Evolutionary conservation across 1,140 invertebrate genomes (phyloP), one percentile per base, ranked within the genome.

Genomic region (Lithobius niger): DNA sequence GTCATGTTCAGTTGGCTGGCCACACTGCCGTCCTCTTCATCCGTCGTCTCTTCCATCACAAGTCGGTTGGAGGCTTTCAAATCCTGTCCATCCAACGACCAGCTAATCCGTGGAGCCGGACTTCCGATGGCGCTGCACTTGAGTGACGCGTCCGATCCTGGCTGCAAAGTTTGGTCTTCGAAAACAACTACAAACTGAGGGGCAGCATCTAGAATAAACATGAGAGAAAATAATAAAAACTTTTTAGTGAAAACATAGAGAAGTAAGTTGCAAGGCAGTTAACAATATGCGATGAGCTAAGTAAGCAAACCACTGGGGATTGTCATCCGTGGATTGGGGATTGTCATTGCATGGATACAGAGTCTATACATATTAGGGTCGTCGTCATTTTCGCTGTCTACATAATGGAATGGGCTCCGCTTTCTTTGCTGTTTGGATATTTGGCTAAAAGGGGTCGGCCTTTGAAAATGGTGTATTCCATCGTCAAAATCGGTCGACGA

Each of bases 1-100:
- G 85, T 87, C 61, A 96, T 87, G 74, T 96, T 96, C 59, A 96
- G 86, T 74, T 92, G 88, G 64, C 89, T 92, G 67, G 94, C 86
- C 36, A 95, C 88, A 69, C 91, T 86, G 62, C 91, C 90, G 69
- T 92, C 85, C 13, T 86, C 78, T 1, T 88, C 93, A 52, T 91
- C 87, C 71, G 89, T 89, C 70, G 92, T 88, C 19, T 88, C 88
- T 31, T 90, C 86, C 64, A 89, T 78, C 69, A 16, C 18, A 6
- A 36, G 3, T 21, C 40, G 6, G 27, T 42, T 21, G 67, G 82
- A 82, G 63, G 77, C 78, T 57, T 82, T 81, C 54, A 90, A 69
- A 40, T 78, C 76, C 66, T 83, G 83, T 54, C 83, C 86, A 68
- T 90, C 87, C 59, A 89, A 73, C 43, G 78, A 77, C 87, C 87